Evolutionary conservation across 1,140 invertebrate genomes (phyloP).

Genomic region (Popillia japonica): DNA sequence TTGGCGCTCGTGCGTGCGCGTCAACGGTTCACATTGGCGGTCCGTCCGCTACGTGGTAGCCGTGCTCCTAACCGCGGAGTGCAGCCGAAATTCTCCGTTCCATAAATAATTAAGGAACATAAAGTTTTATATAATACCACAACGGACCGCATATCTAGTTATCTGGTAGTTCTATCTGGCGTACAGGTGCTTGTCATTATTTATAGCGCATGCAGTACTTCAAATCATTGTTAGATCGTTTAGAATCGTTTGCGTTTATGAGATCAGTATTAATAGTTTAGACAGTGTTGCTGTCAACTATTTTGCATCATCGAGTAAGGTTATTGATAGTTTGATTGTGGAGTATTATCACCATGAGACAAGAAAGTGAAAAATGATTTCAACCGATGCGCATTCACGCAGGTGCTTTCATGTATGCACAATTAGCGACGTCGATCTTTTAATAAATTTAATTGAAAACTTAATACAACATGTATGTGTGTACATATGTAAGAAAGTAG

Average conservation of each 20-base stretch:
- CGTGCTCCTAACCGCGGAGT: background rate
- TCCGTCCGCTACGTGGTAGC: background rate
- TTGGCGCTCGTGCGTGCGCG: background rate
- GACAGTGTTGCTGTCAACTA: background rate
- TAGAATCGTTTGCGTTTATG: background rate
- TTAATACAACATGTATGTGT: background rate
- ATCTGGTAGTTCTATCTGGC: conserved; percentile 19
- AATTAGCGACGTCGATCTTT: conserved; percentile 18
- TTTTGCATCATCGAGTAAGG: background rate
- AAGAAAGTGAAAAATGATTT: background rate
- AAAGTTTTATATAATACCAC: conserved; percentile 4
- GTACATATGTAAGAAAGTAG: background rate
- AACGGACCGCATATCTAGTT: background rate
- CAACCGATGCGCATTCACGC: background rate
- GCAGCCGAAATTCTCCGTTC: background rate
- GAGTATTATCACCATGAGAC: too few species aligned
- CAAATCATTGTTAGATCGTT: background rate
- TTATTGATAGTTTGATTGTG: too few species aligned
- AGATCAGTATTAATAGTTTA: background rate
- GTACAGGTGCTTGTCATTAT: conserved; percentile 15
- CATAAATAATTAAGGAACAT: background rate
- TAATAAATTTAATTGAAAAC: conserved; percentile 24
- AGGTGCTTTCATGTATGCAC: background rate
- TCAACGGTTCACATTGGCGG: background rate
- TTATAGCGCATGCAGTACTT: conserved; percentile 20